Evolutionary conservation across 2,888 invertebrate species (phyloP).

Genomic region (Arge pagana): DNA sequence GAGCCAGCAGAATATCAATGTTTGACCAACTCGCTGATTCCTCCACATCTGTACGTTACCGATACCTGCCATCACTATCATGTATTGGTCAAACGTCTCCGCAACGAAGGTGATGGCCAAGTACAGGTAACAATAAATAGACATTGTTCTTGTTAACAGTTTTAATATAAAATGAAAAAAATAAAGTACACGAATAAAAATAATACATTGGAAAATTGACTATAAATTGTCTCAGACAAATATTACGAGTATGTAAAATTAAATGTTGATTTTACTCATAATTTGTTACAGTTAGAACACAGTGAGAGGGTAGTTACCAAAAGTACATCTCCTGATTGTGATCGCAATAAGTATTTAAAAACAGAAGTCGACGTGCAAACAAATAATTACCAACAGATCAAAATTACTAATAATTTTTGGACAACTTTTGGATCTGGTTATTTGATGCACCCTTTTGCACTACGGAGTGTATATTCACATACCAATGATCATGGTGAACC

Average conservation of each 20-base stretch:
- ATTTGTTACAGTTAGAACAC: constrained; percentile 37
- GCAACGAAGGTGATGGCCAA: constrained; percentile 41
- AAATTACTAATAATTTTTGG: constrained; percentile 39
- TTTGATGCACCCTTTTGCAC: constrained; percentile 69
- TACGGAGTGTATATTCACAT: constrained; percentile 73
- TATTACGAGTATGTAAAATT: no score
- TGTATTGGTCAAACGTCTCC: constrained; percentile 58
- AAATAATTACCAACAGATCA: constrained; percentile 38
- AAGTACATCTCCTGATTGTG: not conserved
- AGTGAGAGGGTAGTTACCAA: constrained; percentile 27
- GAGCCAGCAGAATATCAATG: constrained; percentile 51
- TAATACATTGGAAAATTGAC: not conserved
- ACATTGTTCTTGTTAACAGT: not conserved
- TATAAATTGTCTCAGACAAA: no score
- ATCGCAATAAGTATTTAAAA: constrained; percentile 12
- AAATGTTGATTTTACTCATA: no score
- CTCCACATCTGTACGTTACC: constrained; percentile 57
- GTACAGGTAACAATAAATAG: constrained; percentile 35
- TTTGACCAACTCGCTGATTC: constrained; percentile 50
- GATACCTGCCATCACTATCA: constrained; percentile 67
- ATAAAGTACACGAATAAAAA: not conserved
- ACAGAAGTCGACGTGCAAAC: constrained; percentile 34
- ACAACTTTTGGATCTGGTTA: constrained; percentile 65
- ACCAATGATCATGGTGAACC: constrained; percentile 52
- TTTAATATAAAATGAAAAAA: not conserved